A percentile compares a stretch with the other conserved stretches of the same genome.
phyloP scores from a whole-genome alignment of 2,113 vertebrate species.

The Vanacampus margaritifer region DNA sequence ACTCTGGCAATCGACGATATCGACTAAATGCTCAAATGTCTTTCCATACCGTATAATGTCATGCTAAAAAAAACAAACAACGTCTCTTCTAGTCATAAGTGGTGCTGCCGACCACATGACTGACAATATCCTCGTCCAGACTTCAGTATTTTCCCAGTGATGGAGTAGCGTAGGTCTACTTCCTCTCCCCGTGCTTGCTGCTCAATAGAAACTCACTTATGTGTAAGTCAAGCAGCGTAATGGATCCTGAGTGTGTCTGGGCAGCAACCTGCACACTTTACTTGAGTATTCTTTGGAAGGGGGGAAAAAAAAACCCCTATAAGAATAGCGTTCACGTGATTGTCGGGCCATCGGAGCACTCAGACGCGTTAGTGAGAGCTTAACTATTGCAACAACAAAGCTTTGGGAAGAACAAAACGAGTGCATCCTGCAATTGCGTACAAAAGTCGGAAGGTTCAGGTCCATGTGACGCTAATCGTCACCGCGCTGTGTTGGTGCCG shows the following conservation, averaged over 20 bases:
- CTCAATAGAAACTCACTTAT: constrained; percentile 62
- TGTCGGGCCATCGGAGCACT: constrained; percentile 47
- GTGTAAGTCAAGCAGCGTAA: constrained; percentile 39
- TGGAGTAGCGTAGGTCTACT: constrained; percentile 10
- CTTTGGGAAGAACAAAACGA: constrained; percentile 1
- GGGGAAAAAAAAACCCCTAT: constrained; percentile 33
- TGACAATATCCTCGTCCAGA: background rate
- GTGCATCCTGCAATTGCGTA: constrained; percentile 1
- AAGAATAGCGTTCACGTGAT: constrained; percentile 41
- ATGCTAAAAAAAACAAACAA: background rate
- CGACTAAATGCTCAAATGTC: background rate
- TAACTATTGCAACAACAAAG: constrained; percentile 32
- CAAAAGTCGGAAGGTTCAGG: constrained; percentile 8
- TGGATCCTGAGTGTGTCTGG: constrained; percentile 49
- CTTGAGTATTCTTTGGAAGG: constrained; percentile 28
- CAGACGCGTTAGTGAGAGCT: constrained; percentile 7
- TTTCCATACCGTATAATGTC: background rate
- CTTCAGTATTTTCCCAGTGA: constrained; percentile 13
- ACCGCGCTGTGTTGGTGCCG: constrained; percentile 13
- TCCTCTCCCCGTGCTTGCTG: constrained; percentile 25
- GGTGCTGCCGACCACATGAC: background rate
- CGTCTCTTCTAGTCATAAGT: background rate
- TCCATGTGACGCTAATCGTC: constrained; percentile 22
- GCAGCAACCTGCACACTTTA: constrained; percentile 29
- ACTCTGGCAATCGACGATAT: background rate